Base-by-base conservation (phyloP, 1,140 invertebrate genomes). In the Drosophila tani region DNA sequence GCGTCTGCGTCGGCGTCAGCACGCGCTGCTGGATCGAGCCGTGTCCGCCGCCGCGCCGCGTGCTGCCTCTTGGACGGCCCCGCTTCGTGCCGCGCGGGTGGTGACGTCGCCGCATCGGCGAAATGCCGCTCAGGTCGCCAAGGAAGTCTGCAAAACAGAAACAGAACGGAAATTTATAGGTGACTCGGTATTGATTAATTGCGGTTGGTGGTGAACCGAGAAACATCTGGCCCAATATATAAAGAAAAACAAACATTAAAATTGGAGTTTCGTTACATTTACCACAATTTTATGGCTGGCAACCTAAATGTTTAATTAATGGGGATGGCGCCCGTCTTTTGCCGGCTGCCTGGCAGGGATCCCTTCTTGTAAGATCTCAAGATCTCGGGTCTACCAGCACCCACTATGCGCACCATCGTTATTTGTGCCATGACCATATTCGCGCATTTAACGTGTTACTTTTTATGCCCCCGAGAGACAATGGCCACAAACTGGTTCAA, bases 61-160 rank as follows among this genome's bases (percentile, higher is more conserved):
- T 93, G 27, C 95, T 96, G 65, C 96, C 96, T 27, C 96, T 94
- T 45, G 96, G 95, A 71, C 96, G 93, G 1, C 95, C 95, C 12
- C 96, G 94, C 80, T 95, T 95, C 0, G 94, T 94, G 17, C 95
- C 95, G 27, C 95, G 93, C 51, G 93, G 93, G 62, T 93, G 93
- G 65, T 93, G 93, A 41, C 94, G 93, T 57, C 94, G 93, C 74
- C 95, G 90, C 29, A 93, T 91, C 27, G 92, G 82, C 38, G 91
- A 78, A 62, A 91, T 68, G 60, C 82, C 63, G 63, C 70, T 79
- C 71, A 87, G 77, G 49, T 92, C 91, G 65, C 77, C 65, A 32
- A 92, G 84, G 71, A 91, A 82, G 55, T 78, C 91, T 92, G 80
- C 74, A 91, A 92, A 50, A 45, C 17, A 35, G n/a, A 40, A 55